A percentile compares a stretch with the other conserved stretches of the same genome.
phyloP scores from a whole-genome alignment of 2,113 vertebrate genomes.

The Crotalus viridis region DNA sequence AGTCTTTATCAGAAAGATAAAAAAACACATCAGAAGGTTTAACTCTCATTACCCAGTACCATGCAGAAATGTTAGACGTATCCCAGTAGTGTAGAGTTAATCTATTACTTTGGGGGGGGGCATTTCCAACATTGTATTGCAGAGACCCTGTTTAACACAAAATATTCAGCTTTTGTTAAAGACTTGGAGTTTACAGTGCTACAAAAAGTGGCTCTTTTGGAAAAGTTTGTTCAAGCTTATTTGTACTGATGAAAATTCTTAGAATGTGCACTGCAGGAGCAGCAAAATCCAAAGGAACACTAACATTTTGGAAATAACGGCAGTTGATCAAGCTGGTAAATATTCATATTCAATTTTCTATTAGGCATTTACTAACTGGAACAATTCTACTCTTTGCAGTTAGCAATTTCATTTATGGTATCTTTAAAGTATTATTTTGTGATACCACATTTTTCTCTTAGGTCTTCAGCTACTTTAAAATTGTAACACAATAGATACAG shows the following conservation, averaged over 20 bases:
- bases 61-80: neutral
- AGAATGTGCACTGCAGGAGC: neutral
- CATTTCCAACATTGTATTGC: neutral
- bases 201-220: neutral
- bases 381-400: neutral
- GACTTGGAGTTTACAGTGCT: neutral
- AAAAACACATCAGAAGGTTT: neutral
- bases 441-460: neutral
- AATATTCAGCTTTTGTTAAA: neutral
- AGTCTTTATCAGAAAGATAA: neutral
- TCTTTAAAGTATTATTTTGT: neutral
- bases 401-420: neutral
- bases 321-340: neutral
- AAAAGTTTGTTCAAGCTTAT: neutral
- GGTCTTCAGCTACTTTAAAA: neutral
- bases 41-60: neutral
- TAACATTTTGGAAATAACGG: neutral
- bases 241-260: neutral
- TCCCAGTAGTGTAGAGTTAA: neutral
- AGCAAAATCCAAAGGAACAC: neutral
- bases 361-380: neutral
- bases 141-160: neutral
- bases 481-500: neutral
- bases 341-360: neutral
- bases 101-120: neutral